phyloP scores from a whole-genome alignment of 2,888 invertebrate species.

The Tinea pellionella region DNA sequence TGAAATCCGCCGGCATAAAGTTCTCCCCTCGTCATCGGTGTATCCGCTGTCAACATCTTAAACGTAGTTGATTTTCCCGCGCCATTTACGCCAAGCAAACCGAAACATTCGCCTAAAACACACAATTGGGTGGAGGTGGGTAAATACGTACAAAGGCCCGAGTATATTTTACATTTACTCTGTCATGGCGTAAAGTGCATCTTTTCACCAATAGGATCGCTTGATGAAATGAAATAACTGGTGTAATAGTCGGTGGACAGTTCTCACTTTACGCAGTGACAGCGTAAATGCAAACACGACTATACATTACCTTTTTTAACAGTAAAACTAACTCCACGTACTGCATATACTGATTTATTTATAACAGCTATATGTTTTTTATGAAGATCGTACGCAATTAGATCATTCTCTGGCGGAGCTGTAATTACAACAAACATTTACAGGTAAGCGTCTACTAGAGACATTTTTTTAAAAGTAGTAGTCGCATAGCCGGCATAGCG shows the following conservation, averaged over 20 bases:
- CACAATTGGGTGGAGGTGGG: no score
- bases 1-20: conserved; percentile 43
- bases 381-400: conserved; percentile 69
- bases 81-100: conserved; percentile 85
- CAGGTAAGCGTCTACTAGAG: no score
- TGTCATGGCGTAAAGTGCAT: no score
- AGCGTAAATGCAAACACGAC: no score
- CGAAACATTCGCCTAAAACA: conserved; percentile 80
- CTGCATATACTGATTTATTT: conserved; percentile 50
- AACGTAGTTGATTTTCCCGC: conserved; percentile 90
- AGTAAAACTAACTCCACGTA: conserved; percentile 76
- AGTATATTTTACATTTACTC: background rate
- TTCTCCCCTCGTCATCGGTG: conserved; percentile 52
- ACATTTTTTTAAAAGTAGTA: no score
- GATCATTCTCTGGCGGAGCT: conserved; percentile 36
- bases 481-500: no score
- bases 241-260: no score
- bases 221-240: no score
- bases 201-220: no score
- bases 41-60: conserved; percentile 82
- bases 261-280: no score
- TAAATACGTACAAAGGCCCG: no score
- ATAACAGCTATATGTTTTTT: conserved; percentile 61
- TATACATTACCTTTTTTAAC: conserved; percentile 56
- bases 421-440: no score